Conservation (phyloP, 1,140 invertebrate species). For the Eufriesea mexicana region DNA sequence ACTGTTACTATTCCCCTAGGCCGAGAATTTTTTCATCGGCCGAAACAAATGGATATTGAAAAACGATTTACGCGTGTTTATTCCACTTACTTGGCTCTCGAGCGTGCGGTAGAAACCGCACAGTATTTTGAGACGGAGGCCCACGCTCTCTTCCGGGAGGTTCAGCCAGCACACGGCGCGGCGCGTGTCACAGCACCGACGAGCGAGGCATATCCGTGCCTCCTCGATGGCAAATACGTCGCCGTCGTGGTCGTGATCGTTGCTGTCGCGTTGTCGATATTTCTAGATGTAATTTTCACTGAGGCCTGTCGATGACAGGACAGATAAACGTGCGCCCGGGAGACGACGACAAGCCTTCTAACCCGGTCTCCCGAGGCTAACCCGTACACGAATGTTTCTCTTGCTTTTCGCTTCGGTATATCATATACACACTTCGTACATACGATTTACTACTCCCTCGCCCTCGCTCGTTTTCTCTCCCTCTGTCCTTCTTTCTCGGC, state of each 20-base stretch:
- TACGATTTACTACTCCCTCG: slow-evolving; percentile 47
- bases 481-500: slow-evolving; percentile 34
- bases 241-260: slow-evolving; percentile 39
- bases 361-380: slow-evolving; percentile 38
- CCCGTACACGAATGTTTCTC: slow-evolving; percentile 23
- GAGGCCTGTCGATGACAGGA: slow-evolving; percentile 42
- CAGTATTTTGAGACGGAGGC: slow-evolving; percentile 73
- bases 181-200: slow-evolving; percentile 58
- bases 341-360: slow-evolving; percentile 12
- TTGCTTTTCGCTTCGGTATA: slow-evolving; percentile 16
- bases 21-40: neutral
- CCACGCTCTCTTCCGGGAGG: slow-evolving; percentile 72
- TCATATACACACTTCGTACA: slow-evolving; percentile 35
- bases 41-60: neutral
- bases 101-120: slow-evolving; percentile 57
- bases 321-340: slow-evolving; percentile 18
- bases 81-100: slow-evolving; percentile 71
- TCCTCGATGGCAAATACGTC: slow-evolving; percentile 49
- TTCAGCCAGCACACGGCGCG: slow-evolving; percentile 62
- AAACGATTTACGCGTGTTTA: slow-evolving; percentile 39
- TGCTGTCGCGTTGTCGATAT: slow-evolving; percentile 9
- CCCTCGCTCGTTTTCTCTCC: slow-evolving; percentile 41
- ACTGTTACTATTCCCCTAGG: neutral
- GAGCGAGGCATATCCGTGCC: slow-evolving; percentile 57
- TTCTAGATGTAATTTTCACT: slow-evolving; percentile 37